phyloP scores from a whole-genome alignment of 2,797 vertebrate genomes.

The Hyperoplus lanceolatus region DNA sequence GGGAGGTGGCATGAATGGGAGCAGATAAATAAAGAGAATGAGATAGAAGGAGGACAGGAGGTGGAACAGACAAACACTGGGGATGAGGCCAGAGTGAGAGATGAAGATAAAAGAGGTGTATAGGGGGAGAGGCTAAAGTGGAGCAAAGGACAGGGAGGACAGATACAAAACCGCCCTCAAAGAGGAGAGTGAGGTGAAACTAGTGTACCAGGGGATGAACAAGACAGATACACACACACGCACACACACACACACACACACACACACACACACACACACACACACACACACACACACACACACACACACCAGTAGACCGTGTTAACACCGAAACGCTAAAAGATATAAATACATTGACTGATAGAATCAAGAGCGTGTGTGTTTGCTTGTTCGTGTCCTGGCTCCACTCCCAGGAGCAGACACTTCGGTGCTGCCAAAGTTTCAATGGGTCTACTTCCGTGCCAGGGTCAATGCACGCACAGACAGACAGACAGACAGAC shows the following conservation, averaged over 20 bases:
- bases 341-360: slow-evolving; percentile 74
- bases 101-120: slow-evolving; percentile 44
- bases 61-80: slow-evolving; percentile 22
- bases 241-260: too few species aligned
- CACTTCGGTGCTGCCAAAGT: slow-evolving; percentile 74
- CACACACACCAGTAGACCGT: background rate
- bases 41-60: slow-evolving; percentile 30
- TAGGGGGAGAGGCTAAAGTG: slow-evolving; percentile 56
- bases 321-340: slow-evolving; percentile 46
- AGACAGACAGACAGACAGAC: slow-evolving; percentile 23
- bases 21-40: slow-evolving; percentile 26
- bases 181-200: slow-evolving; percentile 38
- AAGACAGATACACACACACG: too few species aligned
- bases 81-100: slow-evolving; percentile 32
- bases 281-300: too few species aligned
- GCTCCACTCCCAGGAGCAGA: slow-evolving; percentile 65
- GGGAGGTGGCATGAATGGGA: slow-evolving; percentile 20
- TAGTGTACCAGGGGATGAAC: slow-evolving; percentile 4
- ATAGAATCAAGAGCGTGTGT: slow-evolving; percentile 49
- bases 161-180: slow-evolving; percentile 31
- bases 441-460: slow-evolving; percentile 61
- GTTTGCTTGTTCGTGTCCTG: slow-evolving; percentile 62
- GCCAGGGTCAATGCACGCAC: slow-evolving; percentile 63
- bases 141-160: slow-evolving; percentile 56
- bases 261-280: too few species aligned